Percentiles rank a stretch among this genome's conserved stretches.
phyloP scores from a whole-genome alignment of 1,140 invertebrate genomes.

The Neelides sp. region DNA sequence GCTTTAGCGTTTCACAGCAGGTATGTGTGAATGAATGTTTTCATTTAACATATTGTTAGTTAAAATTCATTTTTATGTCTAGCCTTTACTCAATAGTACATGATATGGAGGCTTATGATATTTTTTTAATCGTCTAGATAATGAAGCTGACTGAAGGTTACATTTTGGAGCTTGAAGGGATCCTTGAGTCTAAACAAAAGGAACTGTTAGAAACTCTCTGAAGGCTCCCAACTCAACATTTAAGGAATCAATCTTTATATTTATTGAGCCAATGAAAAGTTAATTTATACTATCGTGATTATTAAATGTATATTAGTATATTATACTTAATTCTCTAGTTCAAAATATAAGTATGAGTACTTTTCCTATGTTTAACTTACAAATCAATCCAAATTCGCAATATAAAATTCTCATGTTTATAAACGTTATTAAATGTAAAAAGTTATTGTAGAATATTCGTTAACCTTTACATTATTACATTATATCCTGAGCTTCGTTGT shows the following conservation, averaged over 20 bases:
- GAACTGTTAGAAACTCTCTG: slow-evolving; percentile 42
- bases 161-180: slow-evolving; percentile 49
- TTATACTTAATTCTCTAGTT: not conserved
- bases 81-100: not conserved
- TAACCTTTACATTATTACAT: too few relatives aligned
- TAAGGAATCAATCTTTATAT: not conserved
- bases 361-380: not conserved
- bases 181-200: slow-evolving; percentile 53
- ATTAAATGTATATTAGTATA: not conserved
- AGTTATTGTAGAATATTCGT: too few relatives aligned
- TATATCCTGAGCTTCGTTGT: too few relatives aligned
- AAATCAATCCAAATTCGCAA: too few relatives aligned
- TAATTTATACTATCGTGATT: not conserved
- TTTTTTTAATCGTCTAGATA: slow-evolving; percentile 39
- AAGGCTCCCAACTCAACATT: not conserved
- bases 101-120: too few relatives aligned
- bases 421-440: too few relatives aligned
- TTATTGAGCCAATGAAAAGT: not conserved
- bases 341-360: not conserved
- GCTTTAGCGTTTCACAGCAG: slow-evolving; percentile 49
- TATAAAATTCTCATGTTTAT: too few relatives aligned
- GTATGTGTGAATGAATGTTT: slow-evolving; percentile 31
- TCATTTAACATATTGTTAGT: not conserved
- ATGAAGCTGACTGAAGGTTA: slow-evolving; percentile 51
- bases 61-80: not conserved